Base-by-base conservation (phyloP, 2,888 invertebrate species). In the Pinctada fucata region DNA sequence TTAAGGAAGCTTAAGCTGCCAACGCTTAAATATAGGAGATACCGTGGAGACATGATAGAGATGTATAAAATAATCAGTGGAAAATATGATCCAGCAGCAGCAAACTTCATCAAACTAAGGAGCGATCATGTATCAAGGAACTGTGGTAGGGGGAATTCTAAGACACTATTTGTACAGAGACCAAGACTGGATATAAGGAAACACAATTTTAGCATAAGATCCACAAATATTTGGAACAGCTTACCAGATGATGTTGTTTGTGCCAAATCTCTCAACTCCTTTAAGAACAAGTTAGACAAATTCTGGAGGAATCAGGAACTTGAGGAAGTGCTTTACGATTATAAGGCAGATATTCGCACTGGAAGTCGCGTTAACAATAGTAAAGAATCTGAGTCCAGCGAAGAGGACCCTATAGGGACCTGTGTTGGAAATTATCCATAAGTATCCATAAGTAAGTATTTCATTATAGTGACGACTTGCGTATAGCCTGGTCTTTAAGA, bases 21-120 rank as follows among this genome's bases (percentile, higher is more conserved):
- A 48, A 48, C 74, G 5, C 49, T 65, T n/a, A n/a, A 16, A 6
- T 74, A 58, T 49, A 50, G 75, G 47, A 67, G 68, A n/a, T 16
- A 16, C 2, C 3, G 68, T 71, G 74, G 78, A 13, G 75, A 78
- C 65, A 78, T 78, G 75, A 75, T 78, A 13, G 75, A 78, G 50
- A 13, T 69, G 5, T 75, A 74, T 66, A 78, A 78, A 63, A 45
- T 65, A 51, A 48, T 70, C 49, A 72, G 51, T 58, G 72, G 58
- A 5, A 72, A 72, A 31, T 31, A 31, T 64, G 49, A 73, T 10
- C n/a, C 6, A 8, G 13, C 6, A 16, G n/a, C 13, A 1, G 6
- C 31, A 66, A 66, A 31, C 0, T 50, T 73, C 48, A 47, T 73
- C n/a, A 65, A 73, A 50, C 73, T 65, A 3, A 49, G 65, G 65